A percentile compares a stretch with the other conserved stretches of the same genome.
phyloP scores from a whole-genome alignment of 1,140 invertebrate species.

The Drosophila kohkoa region DNA sequence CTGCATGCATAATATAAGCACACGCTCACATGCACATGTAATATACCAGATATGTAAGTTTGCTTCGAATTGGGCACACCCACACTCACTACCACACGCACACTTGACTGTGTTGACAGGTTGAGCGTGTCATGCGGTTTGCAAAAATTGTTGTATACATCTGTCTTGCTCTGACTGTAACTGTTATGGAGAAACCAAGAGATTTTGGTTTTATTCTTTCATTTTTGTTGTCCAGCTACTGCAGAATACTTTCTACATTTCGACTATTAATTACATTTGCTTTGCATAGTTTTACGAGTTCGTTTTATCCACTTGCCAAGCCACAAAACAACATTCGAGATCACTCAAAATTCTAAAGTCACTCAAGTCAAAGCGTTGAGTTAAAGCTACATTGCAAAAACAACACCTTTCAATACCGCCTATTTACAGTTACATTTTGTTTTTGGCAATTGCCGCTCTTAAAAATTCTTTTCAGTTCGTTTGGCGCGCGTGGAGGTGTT shows the following conservation, averaged over 20 bases:
- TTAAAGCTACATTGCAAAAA: no score
- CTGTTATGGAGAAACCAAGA: conserved; percentile 14
- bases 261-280: neutral
- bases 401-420: no score
- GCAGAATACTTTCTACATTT: neutral
- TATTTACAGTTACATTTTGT: no score
- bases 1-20: conserved; percentile 73
- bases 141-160: conserved; percentile 36
- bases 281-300: neutral
- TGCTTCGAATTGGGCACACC: conserved; percentile 30
- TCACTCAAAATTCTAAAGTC: no score
- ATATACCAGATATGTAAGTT: neutral
- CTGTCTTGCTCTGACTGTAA: conserved; percentile 35
- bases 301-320: neutral
- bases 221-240: neutral
- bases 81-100: neutral
- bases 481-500: no score
- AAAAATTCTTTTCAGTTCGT: no score
- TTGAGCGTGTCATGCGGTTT: conserved; percentile 65
- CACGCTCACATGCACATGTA: neutral
- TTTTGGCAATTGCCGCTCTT: no score
- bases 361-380: no score
- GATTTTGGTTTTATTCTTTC: conserved; percentile 36
- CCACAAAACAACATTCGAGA: no score
- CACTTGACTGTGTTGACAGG: conserved; percentile 28